Base-by-base conservation (phyloP, 2,888 invertebrate species). In the Diarsia brunnea region DNA sequence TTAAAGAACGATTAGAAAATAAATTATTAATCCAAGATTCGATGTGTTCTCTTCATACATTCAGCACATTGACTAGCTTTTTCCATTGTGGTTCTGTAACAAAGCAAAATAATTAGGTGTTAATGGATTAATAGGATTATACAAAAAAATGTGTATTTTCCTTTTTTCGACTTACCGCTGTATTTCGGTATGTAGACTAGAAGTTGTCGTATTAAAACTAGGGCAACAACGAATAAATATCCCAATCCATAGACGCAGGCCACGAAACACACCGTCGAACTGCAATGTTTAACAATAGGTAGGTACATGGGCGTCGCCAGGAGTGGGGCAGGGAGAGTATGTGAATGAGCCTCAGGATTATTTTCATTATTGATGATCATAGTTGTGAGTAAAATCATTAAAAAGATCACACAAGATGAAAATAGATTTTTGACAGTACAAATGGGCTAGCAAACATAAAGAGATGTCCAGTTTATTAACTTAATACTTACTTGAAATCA, bases 401-500 rank as follows among this genome's bases (percentile, higher is more conserved):
- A 16, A 21, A 49, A 43, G 16, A 31, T 45, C 21, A 24, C 16
- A 43, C 10, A 27, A 43, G 7, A 51, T 63, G 1, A 43, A 43
- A 24, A 27, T 61, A 19, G 7, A 58, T 8, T 27, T 16, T 27
- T 27, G 8, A 16, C 8, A 19, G 16, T 10, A 31, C 45, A 5
- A 69, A 31, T n/a, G 5, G 10, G 61, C 12, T 67, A 53, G 11
- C 12, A 14, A n/a, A 43, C 12, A n/a, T 27, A 49, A n/a, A n/a
- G n/a, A n/a, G n/a, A 21, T 0, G 31, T 4, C 24, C 12, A 55
- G 24, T 55, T 55, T 55, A 55, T 24, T 55, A 24, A 55, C 55
- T 27, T 2, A 64, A 63, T 66, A 97, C 98, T 97, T 95, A 98
- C 98, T 97, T 97, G 89, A 97, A 97, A 88, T 98, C 97, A 92